Evolutionary conservation across 2,888 invertebrate species (phyloP).

Genomic region (Platynereis dumerilii): DNA sequence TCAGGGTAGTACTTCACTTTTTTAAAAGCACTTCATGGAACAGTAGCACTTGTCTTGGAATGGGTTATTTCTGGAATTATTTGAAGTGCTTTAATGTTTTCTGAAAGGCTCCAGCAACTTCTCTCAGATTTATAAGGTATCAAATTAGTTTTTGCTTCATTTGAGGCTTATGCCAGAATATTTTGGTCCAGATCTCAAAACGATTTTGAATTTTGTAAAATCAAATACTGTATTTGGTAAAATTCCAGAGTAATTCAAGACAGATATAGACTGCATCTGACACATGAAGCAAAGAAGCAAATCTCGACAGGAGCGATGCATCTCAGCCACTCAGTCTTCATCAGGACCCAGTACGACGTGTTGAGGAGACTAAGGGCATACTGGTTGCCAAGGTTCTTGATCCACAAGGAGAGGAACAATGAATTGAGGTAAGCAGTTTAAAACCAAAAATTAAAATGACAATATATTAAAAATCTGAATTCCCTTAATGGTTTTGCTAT

Average conservation of each 20-base stretch:
- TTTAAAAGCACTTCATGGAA: too few relatives aligned
- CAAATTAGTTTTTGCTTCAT: too few relatives aligned
- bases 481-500: too few relatives aligned
- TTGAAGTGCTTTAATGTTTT: too few relatives aligned
- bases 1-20: neutral
- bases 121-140: too few relatives aligned
- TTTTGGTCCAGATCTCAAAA: too few relatives aligned
- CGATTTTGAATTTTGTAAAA: too few relatives aligned
- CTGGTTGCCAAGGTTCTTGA: conserved; percentile 61
- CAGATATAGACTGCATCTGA: conserved; percentile 59
- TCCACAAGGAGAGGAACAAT: conserved; percentile 54
- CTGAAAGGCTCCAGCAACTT: too few relatives aligned
- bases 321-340: conserved; percentile 60
- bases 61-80: too few relatives aligned
- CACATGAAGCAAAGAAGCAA: conserved; percentile 56
- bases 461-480: neutral
- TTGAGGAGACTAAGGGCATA: conserved; percentile 60
- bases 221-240: too few relatives aligned
- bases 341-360: conserved; percentile 63
- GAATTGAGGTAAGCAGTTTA: conserved; percentile 36
- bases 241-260: conserved; percentile 60
- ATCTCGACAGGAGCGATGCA: conserved; percentile 53
- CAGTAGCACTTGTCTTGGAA: too few relatives aligned
- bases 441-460: conserved; percentile 1
- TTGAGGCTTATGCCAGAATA: too few relatives aligned